Evolutionary conservation across 2,113 vertebrate genomes (phyloP).

Genomic region (Etia nguti): DNA sequence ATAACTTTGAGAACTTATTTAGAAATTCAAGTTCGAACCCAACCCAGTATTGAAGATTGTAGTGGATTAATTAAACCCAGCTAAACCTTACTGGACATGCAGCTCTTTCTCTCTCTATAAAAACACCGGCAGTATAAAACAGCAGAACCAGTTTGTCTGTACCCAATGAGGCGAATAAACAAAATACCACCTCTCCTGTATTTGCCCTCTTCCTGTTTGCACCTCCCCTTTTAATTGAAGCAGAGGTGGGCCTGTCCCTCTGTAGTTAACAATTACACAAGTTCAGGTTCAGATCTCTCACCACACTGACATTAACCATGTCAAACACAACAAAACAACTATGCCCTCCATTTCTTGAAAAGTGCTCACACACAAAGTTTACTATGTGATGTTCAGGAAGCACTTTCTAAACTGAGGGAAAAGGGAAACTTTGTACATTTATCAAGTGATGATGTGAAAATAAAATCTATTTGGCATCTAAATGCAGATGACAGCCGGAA

Average conservation of each 20-base stretch:
- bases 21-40: neutral
- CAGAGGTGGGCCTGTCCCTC: neutral
- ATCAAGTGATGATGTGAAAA: neutral
- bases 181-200: neutral
- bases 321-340: neutral
- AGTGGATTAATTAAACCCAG: neutral
- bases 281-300: neutral
- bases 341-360: neutral
- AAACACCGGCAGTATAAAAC: neutral
- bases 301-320: neutral
- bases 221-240: neutral
- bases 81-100: neutral
- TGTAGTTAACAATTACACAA: neutral
- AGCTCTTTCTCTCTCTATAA: neutral
- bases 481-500: neutral
- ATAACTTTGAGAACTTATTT: neutral
- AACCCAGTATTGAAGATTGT: neutral
- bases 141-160: constrained; percentile 43
- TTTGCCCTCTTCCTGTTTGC: neutral
- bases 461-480: neutral
- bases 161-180: neutral
- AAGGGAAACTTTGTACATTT: neutral
- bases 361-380: neutral
- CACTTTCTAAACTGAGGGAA: neutral
- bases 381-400: neutral